Evolutionary conservation across 2,113 vertebrate species (phyloP).

Genomic region (Proteles cristata): DNA sequence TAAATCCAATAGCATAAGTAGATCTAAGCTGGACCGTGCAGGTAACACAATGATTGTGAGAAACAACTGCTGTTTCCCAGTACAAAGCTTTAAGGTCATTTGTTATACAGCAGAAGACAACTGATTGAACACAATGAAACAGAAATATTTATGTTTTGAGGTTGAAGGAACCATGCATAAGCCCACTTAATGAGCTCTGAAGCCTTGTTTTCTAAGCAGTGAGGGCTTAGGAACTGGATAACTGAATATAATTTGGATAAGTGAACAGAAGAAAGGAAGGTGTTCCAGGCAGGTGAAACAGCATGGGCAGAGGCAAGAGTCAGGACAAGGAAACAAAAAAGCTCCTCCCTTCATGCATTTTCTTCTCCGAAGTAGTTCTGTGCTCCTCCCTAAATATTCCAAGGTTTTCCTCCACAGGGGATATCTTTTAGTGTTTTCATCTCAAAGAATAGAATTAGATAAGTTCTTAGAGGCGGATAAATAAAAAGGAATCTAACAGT

Average conservation of each 20-base stretch:
- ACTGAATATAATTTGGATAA: background rate
- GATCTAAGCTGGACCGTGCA: background rate
- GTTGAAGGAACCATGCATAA: slow-evolving; percentile 5
- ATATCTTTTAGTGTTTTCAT: background rate
- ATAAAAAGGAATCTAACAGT: background rate
- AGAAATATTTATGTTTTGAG: slow-evolving; percentile 35
- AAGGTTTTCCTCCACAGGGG: background rate
- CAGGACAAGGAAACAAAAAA: background rate
- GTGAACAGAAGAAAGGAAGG: background rate
- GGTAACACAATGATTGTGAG: background rate
- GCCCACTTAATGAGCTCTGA: background rate
- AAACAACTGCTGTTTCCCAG: background rate
- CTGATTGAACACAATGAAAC: background rate
- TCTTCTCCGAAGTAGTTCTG: background rate
- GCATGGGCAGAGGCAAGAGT: background rate
- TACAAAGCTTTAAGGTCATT: slow-evolving; percentile 14
- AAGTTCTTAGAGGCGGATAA: background rate
- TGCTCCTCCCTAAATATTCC: background rate
- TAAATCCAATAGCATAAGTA: background rate
- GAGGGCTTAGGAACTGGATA: background rate
- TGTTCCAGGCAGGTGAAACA: background rate
- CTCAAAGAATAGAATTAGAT: background rate
- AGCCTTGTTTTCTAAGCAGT: background rate
- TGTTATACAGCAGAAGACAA: slow-evolving; percentile 3
- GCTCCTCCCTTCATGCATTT: background rate